Percentiles rank a stretch among this genome's conserved stretches.
phyloP scores from a whole-genome alignment of 2,797 vertebrate species.

The Arctocebus calabarensis region DNA sequence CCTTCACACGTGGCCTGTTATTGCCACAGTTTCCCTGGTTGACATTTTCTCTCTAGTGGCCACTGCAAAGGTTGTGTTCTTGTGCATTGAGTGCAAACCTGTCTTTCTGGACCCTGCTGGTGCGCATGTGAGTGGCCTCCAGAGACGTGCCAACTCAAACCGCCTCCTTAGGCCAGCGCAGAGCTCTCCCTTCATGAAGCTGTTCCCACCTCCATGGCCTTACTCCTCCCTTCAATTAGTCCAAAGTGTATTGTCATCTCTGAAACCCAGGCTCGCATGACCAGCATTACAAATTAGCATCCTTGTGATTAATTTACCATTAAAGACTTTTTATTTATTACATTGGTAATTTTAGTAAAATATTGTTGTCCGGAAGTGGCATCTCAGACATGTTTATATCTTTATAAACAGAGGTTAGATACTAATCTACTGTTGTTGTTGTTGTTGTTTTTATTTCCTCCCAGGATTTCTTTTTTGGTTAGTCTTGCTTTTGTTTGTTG shows the following conservation, averaged over 20 bases:
- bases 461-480: not conserved
- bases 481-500: not conserved
- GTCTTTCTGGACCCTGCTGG: not conserved
- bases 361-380: not conserved
- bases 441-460: no score
- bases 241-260: not conserved
- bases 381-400: not conserved
- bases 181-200: not conserved
- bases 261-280: not conserved
- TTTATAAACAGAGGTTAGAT: not conserved
- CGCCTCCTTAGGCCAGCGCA: not conserved
- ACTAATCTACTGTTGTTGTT: not conserved
- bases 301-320: not conserved
- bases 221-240: accelerated
- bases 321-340: not conserved
- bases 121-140: not conserved
- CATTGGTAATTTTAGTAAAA: not conserved
- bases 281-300: not conserved
- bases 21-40: not conserved
- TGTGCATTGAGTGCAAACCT: accelerated
- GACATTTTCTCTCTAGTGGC: not conserved
- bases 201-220: not conserved
- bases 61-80: not conserved
- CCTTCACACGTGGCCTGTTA: not conserved
- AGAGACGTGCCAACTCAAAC: not conserved